Percentiles rank a stretch among this genome's conserved stretches.
Conservation (phyloP, 2,888 invertebrate species). For the Trichogramma dendrolimi region DNA sequence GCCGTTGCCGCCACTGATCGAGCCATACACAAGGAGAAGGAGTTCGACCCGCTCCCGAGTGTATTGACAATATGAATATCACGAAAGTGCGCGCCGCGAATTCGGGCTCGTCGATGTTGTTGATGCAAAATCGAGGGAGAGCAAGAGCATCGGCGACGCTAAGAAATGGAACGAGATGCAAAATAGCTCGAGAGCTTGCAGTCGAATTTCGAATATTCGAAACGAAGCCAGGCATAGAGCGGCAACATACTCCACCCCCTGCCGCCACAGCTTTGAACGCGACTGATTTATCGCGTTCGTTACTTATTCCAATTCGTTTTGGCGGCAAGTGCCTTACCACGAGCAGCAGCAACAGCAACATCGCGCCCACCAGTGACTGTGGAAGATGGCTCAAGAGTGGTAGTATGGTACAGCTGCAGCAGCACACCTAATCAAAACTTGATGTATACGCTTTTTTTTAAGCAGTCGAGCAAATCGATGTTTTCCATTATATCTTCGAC, state of each 20-base stretch:
- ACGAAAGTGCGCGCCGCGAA: conserved; percentile 11
- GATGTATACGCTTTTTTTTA: no score
- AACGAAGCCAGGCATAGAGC: neutral
- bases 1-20: no score
- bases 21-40: neutral
- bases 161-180: conserved; percentile 9
- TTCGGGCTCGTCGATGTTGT: neutral
- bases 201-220: conserved; percentile 25
- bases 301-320: conserved; percentile 25
- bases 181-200: conserved; percentile 24
- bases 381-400: no score
- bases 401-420: no score
- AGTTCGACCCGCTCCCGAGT: conserved; percentile 26
- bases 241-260: neutral
- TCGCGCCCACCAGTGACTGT: no score
- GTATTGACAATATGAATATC: conserved; percentile 33
- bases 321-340: conserved; percentile 8
- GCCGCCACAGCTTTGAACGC: conserved; percentile 6
- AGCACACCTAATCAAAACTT: no score
- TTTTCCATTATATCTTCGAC: no score
- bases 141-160: no score
- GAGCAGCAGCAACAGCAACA: no score
- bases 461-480: no score
- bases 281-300: conserved; percentile 29
- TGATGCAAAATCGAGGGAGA: neutral